phyloP scores from a whole-genome alignment of 2,888 invertebrate genomes.

The Sclerodermus sp. region DNA sequence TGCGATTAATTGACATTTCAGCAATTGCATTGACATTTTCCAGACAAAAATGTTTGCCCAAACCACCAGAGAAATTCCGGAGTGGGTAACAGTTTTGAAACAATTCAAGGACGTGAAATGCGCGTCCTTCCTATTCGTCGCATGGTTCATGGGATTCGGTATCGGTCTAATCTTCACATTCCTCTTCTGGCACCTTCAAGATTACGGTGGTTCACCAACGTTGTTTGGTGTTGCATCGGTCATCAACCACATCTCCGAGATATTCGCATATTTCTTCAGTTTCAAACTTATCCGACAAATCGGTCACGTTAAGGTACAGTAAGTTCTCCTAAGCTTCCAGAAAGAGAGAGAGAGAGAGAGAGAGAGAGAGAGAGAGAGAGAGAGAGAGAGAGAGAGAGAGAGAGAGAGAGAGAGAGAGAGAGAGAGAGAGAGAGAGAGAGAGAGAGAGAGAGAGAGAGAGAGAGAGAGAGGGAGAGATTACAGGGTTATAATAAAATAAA shows the following conservation, averaged over 20 bases:
- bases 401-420: too few species aligned
- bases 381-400: too few species aligned
- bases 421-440: too few species aligned
- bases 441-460: too few species aligned
- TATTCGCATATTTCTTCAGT: constrained; percentile 97
- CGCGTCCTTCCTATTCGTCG: constrained; percentile 89
- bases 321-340: too few species aligned
- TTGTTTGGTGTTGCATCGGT: constrained; percentile 98
- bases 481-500: too few species aligned
- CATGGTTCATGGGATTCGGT: constrained; percentile 99
- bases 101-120: constrained; percentile 90
- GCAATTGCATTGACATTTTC: constrained; percentile 6
- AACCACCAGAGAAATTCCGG: constrained; percentile 86
- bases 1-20: too few species aligned
- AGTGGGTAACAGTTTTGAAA: constrained; percentile 90
- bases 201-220: constrained; percentile 94
- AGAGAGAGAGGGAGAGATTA: too few species aligned
- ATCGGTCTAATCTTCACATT: constrained; percentile 98
- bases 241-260: constrained; percentile 98
- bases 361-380: too few species aligned
- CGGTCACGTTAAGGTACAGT: constrained; percentile 89
- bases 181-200: constrained; percentile 97
- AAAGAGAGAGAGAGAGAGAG: too few species aligned
- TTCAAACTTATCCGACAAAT: constrained; percentile 91
- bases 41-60: constrained; percentile 91